Evolutionary conservation across 30 jellyfish, hydroid and myxozoan genomes (phyloP).

Genomic region (Aurelia coerulea): DNA sequence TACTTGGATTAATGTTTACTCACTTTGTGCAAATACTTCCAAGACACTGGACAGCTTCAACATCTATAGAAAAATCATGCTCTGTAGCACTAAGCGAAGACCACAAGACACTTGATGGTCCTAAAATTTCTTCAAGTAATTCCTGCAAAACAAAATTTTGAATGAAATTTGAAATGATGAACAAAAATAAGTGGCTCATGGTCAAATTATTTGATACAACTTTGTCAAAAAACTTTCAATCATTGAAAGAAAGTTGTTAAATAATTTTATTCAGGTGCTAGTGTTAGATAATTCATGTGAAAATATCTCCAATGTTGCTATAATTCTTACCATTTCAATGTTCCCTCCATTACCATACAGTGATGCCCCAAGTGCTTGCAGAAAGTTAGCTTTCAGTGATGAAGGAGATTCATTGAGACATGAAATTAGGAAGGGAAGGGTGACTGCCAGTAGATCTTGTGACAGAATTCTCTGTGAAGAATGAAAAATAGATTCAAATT

Average conservation of each 20-base stretch:
- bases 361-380: constrained; percentile 82
- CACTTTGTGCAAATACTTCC: constrained; percentile 66
- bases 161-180: neutral
- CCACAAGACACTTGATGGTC: constrained; percentile 66
- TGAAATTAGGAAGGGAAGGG: constrained; percentile 46
- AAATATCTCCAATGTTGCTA: neutral
- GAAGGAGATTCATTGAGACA: constrained; percentile 33
- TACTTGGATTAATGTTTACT: too few relatives aligned
- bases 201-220: neutral
- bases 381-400: constrained; percentile 49
- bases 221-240: neutral
- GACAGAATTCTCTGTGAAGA: constrained; percentile 36
- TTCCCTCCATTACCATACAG: constrained; percentile 79
- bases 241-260: neutral
- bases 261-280: neutral
- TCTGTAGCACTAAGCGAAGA: constrained; percentile 42
- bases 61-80: constrained; percentile 30
- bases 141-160: constrained; percentile 31
- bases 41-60: constrained; percentile 75
- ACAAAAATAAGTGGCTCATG: neutral
- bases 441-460: constrained; percentile 9
- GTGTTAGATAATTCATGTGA: neutral
- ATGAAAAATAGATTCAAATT: neutral
- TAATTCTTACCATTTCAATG: constrained; percentile 63
- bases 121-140: constrained; percentile 36